Conservation (phyloP, 2,888 invertebrate species). For the Coremacera marginata region DNA sequence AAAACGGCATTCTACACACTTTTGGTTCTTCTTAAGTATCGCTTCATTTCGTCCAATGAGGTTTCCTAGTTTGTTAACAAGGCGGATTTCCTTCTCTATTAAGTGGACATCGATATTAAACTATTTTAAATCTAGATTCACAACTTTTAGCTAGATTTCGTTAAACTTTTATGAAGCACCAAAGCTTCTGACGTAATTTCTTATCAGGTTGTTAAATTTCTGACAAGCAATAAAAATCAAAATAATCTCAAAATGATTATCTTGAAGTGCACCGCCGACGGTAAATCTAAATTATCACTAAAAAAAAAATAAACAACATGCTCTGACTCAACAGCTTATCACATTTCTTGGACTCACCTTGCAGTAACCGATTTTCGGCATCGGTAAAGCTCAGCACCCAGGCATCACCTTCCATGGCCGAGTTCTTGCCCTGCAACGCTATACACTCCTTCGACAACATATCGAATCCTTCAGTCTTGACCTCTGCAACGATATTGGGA, state of each 20-base stretch:
- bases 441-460: conserved; percentile 90
- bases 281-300: neutral
- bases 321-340: neutral
- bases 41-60: too few relatives aligned
- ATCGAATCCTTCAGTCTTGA: conserved; percentile 96
- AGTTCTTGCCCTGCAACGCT: conserved; percentile 87
- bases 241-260: neutral
- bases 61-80: too few relatives aligned
- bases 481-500: conserved; percentile 91
- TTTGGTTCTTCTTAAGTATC: too few relatives aligned
- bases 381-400: conserved; percentile 94
- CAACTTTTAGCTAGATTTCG: too few relatives aligned
- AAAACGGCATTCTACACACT: too few relatives aligned
- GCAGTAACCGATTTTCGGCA: conserved; percentile 90
- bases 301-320: neutral
- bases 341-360: conserved; percentile 71
- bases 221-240: neutral
- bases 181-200: neutral
- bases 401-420: conserved; percentile 95
- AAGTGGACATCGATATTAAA: too few relatives aligned
- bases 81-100: too few relatives aligned
- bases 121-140: too few relatives aligned
- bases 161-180: too few relatives aligned
- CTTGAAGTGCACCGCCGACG: conserved; percentile 9
- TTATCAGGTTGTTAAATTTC: neutral